Evolutionary conservation across 2,888 invertebrate species (phyloP).

Genomic region (Coelinius sp.): DNA sequence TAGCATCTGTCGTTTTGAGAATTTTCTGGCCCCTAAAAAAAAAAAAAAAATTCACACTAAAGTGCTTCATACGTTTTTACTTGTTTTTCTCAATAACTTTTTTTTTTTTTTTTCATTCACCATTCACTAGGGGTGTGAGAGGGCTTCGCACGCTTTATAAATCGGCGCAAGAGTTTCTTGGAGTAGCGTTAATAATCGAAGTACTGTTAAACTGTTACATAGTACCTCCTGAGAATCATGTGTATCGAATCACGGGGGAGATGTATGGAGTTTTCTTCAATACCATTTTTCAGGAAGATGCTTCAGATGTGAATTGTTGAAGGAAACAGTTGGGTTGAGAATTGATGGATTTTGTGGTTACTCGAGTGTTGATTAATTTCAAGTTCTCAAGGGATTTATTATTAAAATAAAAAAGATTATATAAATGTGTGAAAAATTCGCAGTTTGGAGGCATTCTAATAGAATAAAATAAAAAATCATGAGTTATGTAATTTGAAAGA

Average conservation of each 20-base stretch:
- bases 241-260: slow-evolving; percentile 46
- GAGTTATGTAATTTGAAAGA: too few species aligned
- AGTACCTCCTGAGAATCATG: slow-evolving; percentile 37
- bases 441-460: too few species aligned
- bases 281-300: slow-evolving; percentile 35
- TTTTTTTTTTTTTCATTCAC: neutral
- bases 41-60: slow-evolving; percentile 31
- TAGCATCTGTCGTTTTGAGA: slow-evolving; percentile 45
- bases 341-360: slow-evolving; percentile 45
- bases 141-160: slow-evolving; percentile 5
- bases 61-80: slow-evolving; percentile 32
- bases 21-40: slow-evolving; percentile 39
- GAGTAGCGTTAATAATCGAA: slow-evolving; percentile 37
- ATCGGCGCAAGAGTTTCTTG: slow-evolving; percentile 17
- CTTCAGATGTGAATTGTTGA: slow-evolving; percentile 17
- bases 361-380: slow-evolving; percentile 33
- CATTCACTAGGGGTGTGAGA: neutral
- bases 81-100: slow-evolving; percentile 17
- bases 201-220: slow-evolving; percentile 25
- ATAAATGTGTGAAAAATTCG: neutral
- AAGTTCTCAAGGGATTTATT: neutral
- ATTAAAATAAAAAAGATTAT: neutral
- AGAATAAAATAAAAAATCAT: too few species aligned
- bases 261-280: slow-evolving; percentile 27
- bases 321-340: slow-evolving; percentile 36